Evolutionary conservation across 2,113 vertebrate species (phyloP).

Genomic region (Ramphastos sulfuratus): DNA sequence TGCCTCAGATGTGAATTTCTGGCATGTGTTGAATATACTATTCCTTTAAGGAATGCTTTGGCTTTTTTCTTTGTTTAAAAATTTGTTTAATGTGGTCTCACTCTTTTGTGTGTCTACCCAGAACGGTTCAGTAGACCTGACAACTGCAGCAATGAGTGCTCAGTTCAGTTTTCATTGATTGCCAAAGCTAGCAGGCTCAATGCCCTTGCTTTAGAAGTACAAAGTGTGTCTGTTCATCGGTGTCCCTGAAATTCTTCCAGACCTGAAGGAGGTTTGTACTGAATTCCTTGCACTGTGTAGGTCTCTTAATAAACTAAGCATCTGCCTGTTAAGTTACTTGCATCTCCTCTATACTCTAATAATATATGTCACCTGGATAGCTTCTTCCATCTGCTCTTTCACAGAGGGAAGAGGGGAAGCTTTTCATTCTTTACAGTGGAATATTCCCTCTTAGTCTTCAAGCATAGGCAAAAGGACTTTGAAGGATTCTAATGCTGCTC

Average conservation of each 20-base stretch:
- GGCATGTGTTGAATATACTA: neutral
- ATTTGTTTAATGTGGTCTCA: neutral
- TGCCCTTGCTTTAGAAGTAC: neutral
- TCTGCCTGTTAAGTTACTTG: neutral
- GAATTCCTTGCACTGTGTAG: neutral
- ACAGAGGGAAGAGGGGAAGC: fast-evolving
- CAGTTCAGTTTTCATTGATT: neutral
- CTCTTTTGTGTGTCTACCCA: neutral
- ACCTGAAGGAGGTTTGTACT: neutral
- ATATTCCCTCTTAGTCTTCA: neutral
- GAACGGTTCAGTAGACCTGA: neutral
- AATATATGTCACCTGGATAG: neutral
- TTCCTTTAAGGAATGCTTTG: neutral
- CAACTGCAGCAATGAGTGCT: neutral
- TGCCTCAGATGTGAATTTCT: neutral
- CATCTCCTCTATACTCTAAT: neutral
- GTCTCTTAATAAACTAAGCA: neutral
- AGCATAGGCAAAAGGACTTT: neutral
- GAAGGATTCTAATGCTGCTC: neutral
- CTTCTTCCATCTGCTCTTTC: neutral
- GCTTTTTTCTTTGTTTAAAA: neutral
- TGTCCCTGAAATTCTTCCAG: neutral
- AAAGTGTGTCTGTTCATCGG: neutral
- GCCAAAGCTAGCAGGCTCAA: neutral
- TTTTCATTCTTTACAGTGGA: neutral